Conservation (phyloP, 2,113 vertebrate genomes). For the Eira barbara region DNA sequence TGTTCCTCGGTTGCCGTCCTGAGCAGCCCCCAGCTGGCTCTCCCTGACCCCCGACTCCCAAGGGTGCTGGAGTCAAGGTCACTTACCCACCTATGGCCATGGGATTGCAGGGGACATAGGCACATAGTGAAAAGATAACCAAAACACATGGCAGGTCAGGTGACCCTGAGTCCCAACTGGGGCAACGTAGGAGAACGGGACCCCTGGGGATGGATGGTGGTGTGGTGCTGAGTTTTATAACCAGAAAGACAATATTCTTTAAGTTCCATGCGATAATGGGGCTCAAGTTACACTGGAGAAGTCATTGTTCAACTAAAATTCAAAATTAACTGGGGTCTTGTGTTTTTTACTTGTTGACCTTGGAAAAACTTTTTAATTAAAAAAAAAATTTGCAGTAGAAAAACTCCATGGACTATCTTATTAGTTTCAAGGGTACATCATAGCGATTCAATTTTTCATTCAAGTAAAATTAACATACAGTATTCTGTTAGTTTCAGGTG, state of each 20-base stretch:
- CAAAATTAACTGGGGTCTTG: neutral
- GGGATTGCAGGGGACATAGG: neutral
- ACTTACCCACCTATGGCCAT: neutral
- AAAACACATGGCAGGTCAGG: fast-evolving
- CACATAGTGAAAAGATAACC: neutral
- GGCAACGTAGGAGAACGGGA: neutral
- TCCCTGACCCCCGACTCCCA: neutral
- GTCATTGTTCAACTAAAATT: neutral
- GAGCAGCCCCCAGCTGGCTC: neutral
- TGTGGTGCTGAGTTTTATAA: neutral
- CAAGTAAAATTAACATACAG: neutral
- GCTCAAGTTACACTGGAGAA: neutral
- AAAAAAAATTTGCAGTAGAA: neutral
- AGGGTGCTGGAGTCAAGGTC: neutral
- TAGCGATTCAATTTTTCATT: neutral
- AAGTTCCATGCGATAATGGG: neutral
- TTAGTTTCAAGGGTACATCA: neutral
- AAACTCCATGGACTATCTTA: neutral
- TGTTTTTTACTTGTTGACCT: neutral
- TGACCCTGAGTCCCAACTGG: neutral
- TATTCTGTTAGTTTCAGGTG: neutral
- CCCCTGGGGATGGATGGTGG: neutral
- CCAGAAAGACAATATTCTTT: fast-evolving
- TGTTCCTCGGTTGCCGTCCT: no score
- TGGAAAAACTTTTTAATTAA: neutral